Conservation (phyloP, 2,113 vertebrate species). For the Callaeas wilsoni region DNA sequence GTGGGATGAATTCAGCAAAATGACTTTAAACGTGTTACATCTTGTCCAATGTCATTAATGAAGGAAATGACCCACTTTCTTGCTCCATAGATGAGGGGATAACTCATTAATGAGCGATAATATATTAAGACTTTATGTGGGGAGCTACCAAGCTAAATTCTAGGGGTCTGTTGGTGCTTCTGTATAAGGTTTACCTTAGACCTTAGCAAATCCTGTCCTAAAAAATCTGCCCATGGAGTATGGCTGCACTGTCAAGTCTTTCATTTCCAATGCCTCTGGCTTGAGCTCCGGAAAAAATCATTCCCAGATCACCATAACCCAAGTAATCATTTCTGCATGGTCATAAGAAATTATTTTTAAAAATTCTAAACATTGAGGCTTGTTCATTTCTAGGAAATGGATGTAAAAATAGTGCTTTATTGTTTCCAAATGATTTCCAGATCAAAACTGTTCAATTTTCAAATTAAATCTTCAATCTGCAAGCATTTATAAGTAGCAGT, state of each 20-base stretch:
- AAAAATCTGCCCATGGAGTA: not conserved
- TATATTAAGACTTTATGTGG: not conserved
- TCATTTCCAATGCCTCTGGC: not conserved
- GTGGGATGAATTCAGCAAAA: not conserved
- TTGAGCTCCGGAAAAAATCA: not conserved
- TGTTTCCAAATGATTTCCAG: slow-evolving; percentile 23
- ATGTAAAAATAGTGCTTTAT: not conserved
- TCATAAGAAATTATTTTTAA: not conserved
- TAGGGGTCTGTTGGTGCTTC: not conserved
- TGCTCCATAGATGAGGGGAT: not conserved
- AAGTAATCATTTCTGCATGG: not conserved
- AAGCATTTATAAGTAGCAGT: not conserved
- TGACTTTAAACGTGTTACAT: not conserved
- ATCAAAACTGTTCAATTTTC: not conserved
- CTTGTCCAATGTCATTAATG: not conserved
- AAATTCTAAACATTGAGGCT: not conserved
- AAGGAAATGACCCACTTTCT: not conserved
- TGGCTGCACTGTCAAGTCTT: not conserved
- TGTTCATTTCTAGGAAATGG: not conserved
- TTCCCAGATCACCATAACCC: not conserved
- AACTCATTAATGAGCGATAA: not conserved
- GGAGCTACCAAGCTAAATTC: not conserved
- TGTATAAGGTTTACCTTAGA: not conserved
- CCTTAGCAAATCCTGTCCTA: not conserved
- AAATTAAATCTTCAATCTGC: not conserved